Conservation (phyloP, 2,113 vertebrate genomes). For the Baryphthengus martii region DNA sequence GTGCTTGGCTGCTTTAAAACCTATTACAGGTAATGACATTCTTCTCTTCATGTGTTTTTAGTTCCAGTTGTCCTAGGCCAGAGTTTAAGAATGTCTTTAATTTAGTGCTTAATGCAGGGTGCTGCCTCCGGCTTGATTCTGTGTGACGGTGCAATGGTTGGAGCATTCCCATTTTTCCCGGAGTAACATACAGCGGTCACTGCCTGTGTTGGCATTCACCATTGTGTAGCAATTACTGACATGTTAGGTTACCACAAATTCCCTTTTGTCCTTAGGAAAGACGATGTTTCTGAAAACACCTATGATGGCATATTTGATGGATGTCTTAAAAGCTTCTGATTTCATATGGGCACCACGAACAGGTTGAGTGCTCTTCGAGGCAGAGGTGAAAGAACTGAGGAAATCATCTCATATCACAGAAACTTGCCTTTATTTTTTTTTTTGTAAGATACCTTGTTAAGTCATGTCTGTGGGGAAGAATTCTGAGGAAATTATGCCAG, state of each 20-base stretch:
- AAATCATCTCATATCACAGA: neutral
- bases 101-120: neutral
- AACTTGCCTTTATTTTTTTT: neutral
- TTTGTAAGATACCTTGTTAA: neutral
- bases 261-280: neutral
- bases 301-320: neutral
- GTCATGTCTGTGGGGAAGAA: neutral
- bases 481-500: neutral
- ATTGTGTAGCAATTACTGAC: rapidly evolving
- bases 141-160: neutral
- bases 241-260: neutral
- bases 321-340: neutral
- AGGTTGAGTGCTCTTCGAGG: neutral
- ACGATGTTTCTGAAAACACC: neutral
- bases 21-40: neutral
- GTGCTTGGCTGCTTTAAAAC: neutral
- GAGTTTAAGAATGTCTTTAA: neutral
- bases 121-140: neutral
- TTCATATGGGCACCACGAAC: neutral
- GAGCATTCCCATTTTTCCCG: neutral
- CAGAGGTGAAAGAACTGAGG: neutral
- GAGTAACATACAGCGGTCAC: neutral
- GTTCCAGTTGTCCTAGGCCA: neutral
- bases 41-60: neutral
- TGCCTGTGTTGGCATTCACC: neutral